Evolutionary conservation across 2,888 invertebrate genomes (phyloP), one percentile per base, ranked within the genome.

Genomic region (Candidula unifasciata): DNA sequence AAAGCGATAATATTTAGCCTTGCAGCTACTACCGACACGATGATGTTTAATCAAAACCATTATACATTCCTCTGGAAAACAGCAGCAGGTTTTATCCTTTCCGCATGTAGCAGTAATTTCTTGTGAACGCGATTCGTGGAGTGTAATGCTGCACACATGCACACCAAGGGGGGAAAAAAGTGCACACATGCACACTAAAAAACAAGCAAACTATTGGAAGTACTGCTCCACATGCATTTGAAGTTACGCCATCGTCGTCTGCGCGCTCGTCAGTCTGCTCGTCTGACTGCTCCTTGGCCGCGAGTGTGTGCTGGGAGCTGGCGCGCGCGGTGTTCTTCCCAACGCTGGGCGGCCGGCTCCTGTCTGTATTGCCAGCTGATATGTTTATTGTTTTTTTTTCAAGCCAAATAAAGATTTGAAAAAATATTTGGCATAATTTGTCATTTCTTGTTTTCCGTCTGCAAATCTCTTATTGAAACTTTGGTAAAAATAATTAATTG

Each of bases 151-250:
- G 78, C 78, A 78, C 78, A 78, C 78, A 78, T 78, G 78, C 78
- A 78, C 35, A 60, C 30, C 52, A 76, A 60, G 44, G 44, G 44
- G 44, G 44, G 44, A 54, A 76, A 78, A 78, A 60, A 78, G 24
- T 78, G 78, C 78, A 78, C 78, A 78, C 78, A 78, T 78, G 78
- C 78, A 78, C 60, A 78, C 78, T 35, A 78, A 78, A 77, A 78
- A 78, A 78, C 78, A 78, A 78, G 78, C 60, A 78, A 78, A 78
- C 78, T 78, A 78, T 64, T 78, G 64, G 33, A 78, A 78, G 78
- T 78, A 78, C 78, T 78, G 78, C 64, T 60, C 78, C 64, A 78
- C 78, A 78, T 78, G 78, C 78, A 78, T 78, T 78, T 30, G 60
- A 78, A 37, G 78, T 78, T 78, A 78, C 78, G 78, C 78, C 78